Evolutionary conservation across 2,113 vertebrate genomes (phyloP).

Genomic region (Dromaius novaehollandiae): DNA sequence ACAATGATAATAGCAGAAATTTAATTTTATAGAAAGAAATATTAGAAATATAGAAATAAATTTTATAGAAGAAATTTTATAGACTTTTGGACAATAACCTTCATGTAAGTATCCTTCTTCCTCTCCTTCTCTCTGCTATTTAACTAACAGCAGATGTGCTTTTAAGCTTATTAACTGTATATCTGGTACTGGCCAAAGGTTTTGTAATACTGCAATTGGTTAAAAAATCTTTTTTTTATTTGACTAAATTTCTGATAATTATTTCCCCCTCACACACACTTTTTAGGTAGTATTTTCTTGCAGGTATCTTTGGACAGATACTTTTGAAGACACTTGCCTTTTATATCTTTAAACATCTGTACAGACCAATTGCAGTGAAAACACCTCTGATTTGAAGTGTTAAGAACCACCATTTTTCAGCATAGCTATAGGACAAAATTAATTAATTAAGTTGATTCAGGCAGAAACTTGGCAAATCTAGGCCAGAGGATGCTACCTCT

Average conservation of each 20-base stretch:
- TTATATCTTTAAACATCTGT: neutral
- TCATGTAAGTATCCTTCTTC: neutral
- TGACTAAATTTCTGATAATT: neutral
- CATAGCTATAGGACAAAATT: neutral
- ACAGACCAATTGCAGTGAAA: neutral
- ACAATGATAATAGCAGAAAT: neutral
- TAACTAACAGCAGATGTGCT: neutral
- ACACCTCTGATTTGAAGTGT: neutral
- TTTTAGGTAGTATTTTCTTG: neutral
- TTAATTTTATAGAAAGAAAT: neutral
- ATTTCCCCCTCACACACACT: neutral
- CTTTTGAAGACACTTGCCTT: neutral
- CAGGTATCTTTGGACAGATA: neutral
- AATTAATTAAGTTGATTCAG: neutral
- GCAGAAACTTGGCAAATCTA: neutral
- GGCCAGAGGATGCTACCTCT: neutral
- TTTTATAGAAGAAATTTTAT: neutral
- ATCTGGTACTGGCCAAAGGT: neutral
- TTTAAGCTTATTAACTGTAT: neutral
- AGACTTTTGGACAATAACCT: neutral
- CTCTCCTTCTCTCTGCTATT: fast-evolving
- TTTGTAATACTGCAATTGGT: neutral
- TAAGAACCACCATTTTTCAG: neutral
- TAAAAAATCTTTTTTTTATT: neutral
- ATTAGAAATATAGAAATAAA: neutral